A percentile compares a stretch with the other conserved stretches of the same genome.
These are phyloP conservation scores for Hyppa rectilinea DNA, from an alignment of 2,888 invertebrate genomes.

Conservation along the genomic window DNA sequence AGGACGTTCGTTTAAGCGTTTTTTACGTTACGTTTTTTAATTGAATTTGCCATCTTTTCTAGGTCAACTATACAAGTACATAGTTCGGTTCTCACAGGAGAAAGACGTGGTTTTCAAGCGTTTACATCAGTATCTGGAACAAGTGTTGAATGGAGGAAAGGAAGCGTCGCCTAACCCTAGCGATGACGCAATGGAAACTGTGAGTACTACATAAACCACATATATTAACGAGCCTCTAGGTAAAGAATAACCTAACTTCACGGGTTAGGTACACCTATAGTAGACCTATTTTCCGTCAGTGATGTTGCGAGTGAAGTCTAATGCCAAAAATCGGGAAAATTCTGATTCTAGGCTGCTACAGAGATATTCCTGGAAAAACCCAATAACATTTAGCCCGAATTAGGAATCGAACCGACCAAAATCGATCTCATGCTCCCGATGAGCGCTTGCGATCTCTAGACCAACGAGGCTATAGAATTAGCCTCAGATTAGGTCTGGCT, in stretches of 20 bases:
- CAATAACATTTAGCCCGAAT: background rate
- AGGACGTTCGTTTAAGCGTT: too few species aligned
- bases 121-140: slow-evolving; percentile 88
- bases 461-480: too few species aligned
- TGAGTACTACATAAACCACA: slow-evolving; percentile 65
- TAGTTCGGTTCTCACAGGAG: slow-evolving; percentile 84
- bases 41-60: slow-evolving; percentile 21
- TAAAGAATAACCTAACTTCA: background rate
- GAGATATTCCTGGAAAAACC: background rate
- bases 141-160: slow-evolving; percentile 77
- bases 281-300: background rate
- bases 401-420: background rate
- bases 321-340: background rate
- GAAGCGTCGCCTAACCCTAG: slow-evolving; percentile 20
- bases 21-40: too few species aligned
- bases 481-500: too few species aligned
- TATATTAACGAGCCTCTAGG: background rate
- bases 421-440: background rate
- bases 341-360: background rate
- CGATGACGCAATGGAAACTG: slow-evolving; percentile 70
- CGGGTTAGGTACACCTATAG: background rate
- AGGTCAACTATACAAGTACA: slow-evolving; percentile 91
- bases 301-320: too few species aligned
- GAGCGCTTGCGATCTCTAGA: background rate
- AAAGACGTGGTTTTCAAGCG: slow-evolving; percentile 76